phyloP scores from a whole-genome alignment of 2,113 vertebrate genomes.

The Peromyscus leucopus region DNA sequence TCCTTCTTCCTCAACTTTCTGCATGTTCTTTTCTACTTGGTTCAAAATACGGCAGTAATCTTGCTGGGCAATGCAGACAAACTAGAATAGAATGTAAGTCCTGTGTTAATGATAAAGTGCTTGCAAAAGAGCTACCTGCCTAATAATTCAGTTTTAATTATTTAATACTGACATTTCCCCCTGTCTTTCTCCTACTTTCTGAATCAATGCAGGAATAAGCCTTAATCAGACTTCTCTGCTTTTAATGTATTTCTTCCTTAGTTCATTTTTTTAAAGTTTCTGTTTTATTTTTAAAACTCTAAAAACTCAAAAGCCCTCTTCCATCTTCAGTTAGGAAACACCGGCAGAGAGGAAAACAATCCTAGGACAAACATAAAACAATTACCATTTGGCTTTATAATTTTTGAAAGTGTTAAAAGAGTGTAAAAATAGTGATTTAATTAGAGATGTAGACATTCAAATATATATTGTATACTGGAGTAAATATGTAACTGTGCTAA shows the following conservation, averaged over 20 bases:
- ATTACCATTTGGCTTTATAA: neutral
- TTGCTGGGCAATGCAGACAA: slow-evolving; percentile 99
- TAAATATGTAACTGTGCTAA: slow-evolving; percentile 20
- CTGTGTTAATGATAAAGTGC: slow-evolving; percentile 67
- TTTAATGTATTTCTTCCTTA: slow-evolving; percentile 48
- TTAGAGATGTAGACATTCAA: neutral
- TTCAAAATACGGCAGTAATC: slow-evolving; percentile 99
- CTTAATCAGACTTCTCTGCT: slow-evolving; percentile 57
- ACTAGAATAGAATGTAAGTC: slow-evolving; percentile 88
- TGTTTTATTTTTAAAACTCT: slow-evolving; percentile 53
- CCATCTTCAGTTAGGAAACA: neutral
- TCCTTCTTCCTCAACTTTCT: slow-evolving; percentile 99
- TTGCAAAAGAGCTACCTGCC: slow-evolving; percentile 51
- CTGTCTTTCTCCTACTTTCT: slow-evolving; percentile 59
- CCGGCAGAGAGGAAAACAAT: neutral
- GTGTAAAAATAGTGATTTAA: slow-evolving; percentile 28
- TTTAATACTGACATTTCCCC: slow-evolving; percentile 74
- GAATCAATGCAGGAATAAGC: slow-evolving; percentile 66
- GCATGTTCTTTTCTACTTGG: slow-evolving; percentile 99
- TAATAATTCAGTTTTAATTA: slow-evolving; percentile 74
- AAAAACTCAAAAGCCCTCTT: slow-evolving; percentile 38
- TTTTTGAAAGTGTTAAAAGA: neutral
- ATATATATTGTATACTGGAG: neutral
- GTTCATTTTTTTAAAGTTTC: slow-evolving; percentile 51
- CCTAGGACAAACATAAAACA: neutral